Conservation (phyloP, 2,113 vertebrate species). For the Nansenia antarctica region DNA sequence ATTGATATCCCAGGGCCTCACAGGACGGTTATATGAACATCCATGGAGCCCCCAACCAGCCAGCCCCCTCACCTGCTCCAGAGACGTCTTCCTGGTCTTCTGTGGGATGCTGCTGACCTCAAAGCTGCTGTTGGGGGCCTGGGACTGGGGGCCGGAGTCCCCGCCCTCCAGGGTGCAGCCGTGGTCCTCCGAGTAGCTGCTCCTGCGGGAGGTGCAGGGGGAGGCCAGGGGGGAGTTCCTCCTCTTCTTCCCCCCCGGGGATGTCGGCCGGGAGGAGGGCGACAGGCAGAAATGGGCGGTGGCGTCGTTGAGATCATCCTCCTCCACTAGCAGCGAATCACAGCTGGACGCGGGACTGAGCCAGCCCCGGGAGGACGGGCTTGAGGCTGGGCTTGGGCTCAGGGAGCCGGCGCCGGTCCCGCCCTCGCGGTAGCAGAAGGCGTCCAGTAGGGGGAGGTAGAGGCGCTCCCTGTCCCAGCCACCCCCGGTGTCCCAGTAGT, state of each 20-base stretch:
- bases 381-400: conserved; percentile 88
- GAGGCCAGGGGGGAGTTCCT: conserved; percentile 78
- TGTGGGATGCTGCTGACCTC: conserved; percentile 86
- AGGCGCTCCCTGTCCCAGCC: conserved; percentile 82
- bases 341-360: conserved; percentile 88
- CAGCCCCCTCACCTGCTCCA: conserved; percentile 79
- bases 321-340: conserved; percentile 85
- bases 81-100: conserved; percentile 88
- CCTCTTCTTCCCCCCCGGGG: conserved; percentile 87
- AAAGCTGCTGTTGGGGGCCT: conserved; percentile 58
- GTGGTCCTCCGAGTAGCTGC: conserved; percentile 85
- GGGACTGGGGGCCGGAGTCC: conserved; percentile 61
- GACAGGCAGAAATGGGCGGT: conserved; percentile 81
- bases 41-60: neutral
- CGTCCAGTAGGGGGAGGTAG: conserved; percentile 83
- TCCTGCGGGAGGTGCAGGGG: conserved; percentile 82
- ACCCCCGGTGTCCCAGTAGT: conserved; percentile 76
- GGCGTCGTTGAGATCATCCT: conserved; percentile 86
- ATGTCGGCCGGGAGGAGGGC: conserved; percentile 81
- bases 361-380: conserved; percentile 87
- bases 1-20: neutral
- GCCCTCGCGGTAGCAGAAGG: conserved; percentile 83
- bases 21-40: neutral
- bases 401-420: conserved; percentile 77
- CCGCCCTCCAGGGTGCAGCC: conserved; percentile 58